Evolutionary conservation across 2,113 vertebrate species (phyloP).

Genomic region (Cottus gobio): DNA sequence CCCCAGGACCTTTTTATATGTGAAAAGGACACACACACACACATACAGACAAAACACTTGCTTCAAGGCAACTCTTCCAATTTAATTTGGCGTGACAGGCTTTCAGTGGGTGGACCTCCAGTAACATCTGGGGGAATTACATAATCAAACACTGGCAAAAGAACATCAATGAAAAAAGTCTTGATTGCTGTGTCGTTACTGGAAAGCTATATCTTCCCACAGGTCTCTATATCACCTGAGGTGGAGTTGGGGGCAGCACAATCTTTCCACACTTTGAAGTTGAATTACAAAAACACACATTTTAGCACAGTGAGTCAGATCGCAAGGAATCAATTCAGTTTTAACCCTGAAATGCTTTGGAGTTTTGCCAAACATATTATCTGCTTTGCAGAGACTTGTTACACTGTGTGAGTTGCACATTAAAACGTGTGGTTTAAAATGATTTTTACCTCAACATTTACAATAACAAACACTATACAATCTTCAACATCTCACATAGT

Average conservation of each 20-base stretch:
- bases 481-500: not conserved
- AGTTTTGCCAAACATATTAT: not conserved
- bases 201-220: slow-evolving; percentile 5
- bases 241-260: slow-evolving; percentile 9
- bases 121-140: slow-evolving; percentile 27
- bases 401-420: not conserved
- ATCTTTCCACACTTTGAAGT: not conserved
- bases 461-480: no score
- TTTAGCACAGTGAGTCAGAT: not conserved
- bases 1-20: slow-evolving; percentile 11
- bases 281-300: not conserved
- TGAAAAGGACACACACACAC: not conserved
- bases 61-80: slow-evolving; percentile 23
- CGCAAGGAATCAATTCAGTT: not conserved
- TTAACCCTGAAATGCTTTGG: not conserved
- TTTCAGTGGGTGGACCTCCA: slow-evolving; percentile 31
- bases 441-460: no score
- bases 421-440: not conserved
- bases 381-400: not conserved
- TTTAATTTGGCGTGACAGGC: slow-evolving; percentile 37
- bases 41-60: not conserved
- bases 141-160: slow-evolving; percentile 39
- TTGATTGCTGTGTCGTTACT: slow-evolving; percentile 17
- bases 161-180: slow-evolving; percentile 25
- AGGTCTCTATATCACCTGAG: not conserved